A percentile compares a stretch with the other conserved stretches of the same genome.
phyloP scores from a whole-genome alignment of 2,113 vertebrate genomes.

The Anhinga anhinga region DNA sequence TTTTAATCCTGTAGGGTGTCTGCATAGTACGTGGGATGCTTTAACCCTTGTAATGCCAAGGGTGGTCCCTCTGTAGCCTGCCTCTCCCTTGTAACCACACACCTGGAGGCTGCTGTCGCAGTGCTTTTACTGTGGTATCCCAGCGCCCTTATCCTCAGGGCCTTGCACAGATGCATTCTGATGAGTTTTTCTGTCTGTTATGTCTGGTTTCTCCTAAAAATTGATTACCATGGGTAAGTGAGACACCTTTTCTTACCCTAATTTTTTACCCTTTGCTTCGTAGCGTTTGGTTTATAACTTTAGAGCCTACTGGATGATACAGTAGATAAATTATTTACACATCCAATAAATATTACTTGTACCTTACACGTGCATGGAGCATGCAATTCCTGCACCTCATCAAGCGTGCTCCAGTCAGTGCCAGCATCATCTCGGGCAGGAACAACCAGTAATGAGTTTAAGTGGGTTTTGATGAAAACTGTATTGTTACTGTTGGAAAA shows the following conservation, averaged over 20 bases:
- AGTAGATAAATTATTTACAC: neutral
- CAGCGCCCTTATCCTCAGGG: neutral
- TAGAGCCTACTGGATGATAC: neutral
- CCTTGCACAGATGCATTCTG: neutral
- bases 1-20: neutral
- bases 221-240: neutral
- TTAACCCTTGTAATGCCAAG: neutral
- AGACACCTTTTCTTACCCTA: neutral
- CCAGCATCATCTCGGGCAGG: neutral
- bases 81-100: neutral
- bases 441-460: neutral
- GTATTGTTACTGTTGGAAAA: neutral
- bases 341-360: neutral
- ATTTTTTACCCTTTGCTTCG: neutral
- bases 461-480: neutral
- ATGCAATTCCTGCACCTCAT: neutral
- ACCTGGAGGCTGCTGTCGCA: neutral
- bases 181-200: neutral
- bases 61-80: neutral
- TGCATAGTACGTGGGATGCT: neutral
- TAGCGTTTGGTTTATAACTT: neutral
- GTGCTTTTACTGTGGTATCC: neutral
- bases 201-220: neutral
- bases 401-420: neutral
- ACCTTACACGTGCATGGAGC: accelerated